These are phyloP conservation scores for Labeo calbasu DNA, from an alignment of 2,797 vertebrate genomes.

Conservation along the genomic window DNA sequence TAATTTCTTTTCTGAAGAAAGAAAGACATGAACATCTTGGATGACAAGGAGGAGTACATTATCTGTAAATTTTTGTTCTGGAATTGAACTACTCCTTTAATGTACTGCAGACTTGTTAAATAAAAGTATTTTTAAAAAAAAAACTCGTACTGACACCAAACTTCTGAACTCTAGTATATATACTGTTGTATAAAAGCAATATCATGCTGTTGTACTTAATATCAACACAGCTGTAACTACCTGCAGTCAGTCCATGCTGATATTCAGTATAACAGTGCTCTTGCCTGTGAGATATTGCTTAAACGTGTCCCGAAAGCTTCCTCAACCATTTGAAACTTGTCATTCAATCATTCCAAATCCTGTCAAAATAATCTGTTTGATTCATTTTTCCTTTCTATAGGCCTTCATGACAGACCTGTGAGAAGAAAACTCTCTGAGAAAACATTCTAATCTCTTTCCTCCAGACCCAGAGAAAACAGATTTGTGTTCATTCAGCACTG, in stretches of 20 bases:
- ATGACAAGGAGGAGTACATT: too few species aligned
- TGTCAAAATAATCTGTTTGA: constrained; percentile 35
- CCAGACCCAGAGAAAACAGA: constrained; percentile 56
- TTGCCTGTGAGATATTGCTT: not conserved
- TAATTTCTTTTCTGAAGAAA: too few species aligned
- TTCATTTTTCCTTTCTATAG: constrained; percentile 26
- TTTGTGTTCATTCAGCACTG: constrained; percentile 48
- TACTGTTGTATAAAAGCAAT: constrained; percentile 3
- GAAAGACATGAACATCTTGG: too few species aligned
- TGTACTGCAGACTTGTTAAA: not conserved
- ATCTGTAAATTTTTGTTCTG: too few species aligned
- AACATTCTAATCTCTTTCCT: constrained; percentile 60
- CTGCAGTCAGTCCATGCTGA: not conserved
- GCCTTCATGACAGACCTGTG: constrained; percentile 21
- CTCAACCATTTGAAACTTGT: constrained; percentile 8
- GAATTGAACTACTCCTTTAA: not conserved
- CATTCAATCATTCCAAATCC: constrained; percentile 17
- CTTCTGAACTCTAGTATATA: too few species aligned
- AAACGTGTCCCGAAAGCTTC: constrained; percentile 8
- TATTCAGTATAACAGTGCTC: not conserved
- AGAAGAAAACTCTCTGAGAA: constrained; percentile 30
- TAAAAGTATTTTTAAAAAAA: not conserved
- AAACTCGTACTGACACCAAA: too few species aligned
- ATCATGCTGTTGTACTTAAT: not conserved
- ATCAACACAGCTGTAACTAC: not conserved